These are phyloP conservation scores for Stigmatopora argus DNA, from an alignment of 2,113 vertebrate species.

Conservation along the genomic window DNA sequence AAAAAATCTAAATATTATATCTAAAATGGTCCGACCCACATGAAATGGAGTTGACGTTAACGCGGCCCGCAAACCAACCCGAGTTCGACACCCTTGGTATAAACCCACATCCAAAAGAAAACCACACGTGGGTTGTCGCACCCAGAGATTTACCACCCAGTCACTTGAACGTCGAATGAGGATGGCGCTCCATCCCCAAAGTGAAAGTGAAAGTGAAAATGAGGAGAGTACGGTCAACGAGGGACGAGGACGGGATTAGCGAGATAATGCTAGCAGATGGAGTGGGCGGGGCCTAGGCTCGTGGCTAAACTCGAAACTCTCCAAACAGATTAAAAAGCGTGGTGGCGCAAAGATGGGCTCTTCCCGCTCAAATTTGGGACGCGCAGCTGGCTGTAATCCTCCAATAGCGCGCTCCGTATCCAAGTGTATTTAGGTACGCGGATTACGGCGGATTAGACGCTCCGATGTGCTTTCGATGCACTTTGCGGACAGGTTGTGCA, in stretches of 20 bases:
- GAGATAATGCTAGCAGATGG: constrained; percentile 77
- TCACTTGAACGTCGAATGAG: constrained; percentile 40
- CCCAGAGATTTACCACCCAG: not conserved
- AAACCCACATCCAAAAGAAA: not conserved
- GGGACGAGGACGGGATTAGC: constrained; percentile 68
- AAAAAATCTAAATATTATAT: too few relatives aligned
- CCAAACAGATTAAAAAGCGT: constrained; percentile 75
- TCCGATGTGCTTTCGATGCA: not conserved
- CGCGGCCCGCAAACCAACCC: too few relatives aligned
- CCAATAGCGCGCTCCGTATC: constrained; percentile 8
- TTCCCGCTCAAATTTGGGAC: not conserved
- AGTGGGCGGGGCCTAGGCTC: constrained; percentile 59
- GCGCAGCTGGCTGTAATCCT: constrained; percentile 20
- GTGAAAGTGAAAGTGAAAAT: constrained; percentile 66
- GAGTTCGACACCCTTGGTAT: not conserved
- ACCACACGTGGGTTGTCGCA: not conserved
- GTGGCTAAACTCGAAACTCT: constrained; percentile 54
- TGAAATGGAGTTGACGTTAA: too few relatives aligned
- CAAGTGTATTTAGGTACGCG: constrained; percentile 1
- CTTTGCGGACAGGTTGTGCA: not conserved
- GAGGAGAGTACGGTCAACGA: constrained; percentile 11
- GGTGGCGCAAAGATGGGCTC: constrained; percentile 33
- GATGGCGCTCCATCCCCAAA: constrained; percentile 63
- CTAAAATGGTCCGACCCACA: too few relatives aligned
- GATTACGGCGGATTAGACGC: constrained; percentile 15